phyloP scores from a whole-genome alignment of 2,797 vertebrate species.

The Onychomys leucogaster region DNA sequence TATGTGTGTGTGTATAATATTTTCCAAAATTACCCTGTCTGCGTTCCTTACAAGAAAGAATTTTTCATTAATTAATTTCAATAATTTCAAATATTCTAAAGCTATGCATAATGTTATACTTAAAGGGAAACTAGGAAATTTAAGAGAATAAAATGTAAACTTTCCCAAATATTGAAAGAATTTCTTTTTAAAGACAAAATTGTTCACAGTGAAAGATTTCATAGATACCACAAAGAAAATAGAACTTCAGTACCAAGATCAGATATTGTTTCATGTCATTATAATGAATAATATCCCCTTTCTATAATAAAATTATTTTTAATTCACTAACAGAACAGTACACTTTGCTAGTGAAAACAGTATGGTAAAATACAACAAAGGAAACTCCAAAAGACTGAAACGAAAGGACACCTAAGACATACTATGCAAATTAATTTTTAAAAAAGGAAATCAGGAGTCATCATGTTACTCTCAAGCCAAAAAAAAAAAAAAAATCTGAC shows the following conservation, averaged over 20 bases:
- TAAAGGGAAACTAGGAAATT: neutral
- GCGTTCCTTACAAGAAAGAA: neutral
- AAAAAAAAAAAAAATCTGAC: slow-evolving; percentile 1
- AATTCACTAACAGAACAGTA: too few relatives aligned
- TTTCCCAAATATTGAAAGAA: neutral
- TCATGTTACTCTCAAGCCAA: neutral
- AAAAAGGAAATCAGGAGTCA: neutral
- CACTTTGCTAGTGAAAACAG: neutral
- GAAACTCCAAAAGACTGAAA: neutral
- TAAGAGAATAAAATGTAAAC: neutral
- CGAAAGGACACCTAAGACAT: neutral
- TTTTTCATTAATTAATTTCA: neutral
- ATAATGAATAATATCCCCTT: neutral
- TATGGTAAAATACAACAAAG: neutral
- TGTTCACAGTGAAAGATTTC: neutral
- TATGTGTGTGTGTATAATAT: neutral
- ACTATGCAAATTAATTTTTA: neutral
- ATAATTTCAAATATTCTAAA: neutral
- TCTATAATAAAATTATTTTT: neutral
- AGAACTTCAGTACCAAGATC: neutral
- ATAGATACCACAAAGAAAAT: neutral
- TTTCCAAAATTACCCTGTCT: neutral
- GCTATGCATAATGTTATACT: neutral
- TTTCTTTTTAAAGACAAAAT: neutral
- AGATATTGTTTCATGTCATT: neutral